A percentile compares a stretch with the other conserved stretches of the same genome.
phyloP scores from a whole-genome alignment of 2,797 vertebrate genomes.

The Dipus sagitta region DNA sequence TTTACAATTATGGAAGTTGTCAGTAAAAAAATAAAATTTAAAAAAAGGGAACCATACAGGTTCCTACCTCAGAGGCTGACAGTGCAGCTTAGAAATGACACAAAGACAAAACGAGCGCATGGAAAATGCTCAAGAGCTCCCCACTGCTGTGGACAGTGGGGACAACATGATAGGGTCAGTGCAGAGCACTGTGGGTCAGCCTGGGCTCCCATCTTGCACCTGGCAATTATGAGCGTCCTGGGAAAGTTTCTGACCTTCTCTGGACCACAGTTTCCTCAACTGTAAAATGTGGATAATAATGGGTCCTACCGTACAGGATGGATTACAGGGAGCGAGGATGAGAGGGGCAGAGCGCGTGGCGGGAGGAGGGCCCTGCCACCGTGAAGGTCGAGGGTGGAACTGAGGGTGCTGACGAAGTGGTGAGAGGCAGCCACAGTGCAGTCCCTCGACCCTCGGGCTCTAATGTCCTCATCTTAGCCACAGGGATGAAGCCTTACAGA shows the following conservation, averaged over 20 bases:
- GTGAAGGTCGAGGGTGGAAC: background rate
- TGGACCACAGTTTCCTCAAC: background rate
- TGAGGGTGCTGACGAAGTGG: too few species aligned
- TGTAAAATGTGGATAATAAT: background rate
- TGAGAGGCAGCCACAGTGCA: accelerated
- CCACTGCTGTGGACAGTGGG: background rate
- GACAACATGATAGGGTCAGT: accelerated
- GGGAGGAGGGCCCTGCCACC: too few species aligned
- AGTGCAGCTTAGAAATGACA: background rate
- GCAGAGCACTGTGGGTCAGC: background rate
- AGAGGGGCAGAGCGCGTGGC: background rate
- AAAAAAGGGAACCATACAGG: background rate
- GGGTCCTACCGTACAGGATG: background rate
- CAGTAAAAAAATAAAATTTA: too few species aligned
- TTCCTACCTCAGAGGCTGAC: background rate
- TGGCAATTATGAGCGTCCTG: too few species aligned
- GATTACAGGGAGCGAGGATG: background rate
- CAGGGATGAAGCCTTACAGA: too few species aligned
- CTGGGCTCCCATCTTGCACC: background rate
- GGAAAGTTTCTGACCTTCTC: background rate
- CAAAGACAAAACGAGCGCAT: accelerated
- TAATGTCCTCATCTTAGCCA: background rate
- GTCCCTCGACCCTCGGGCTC: background rate
- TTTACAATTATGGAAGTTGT: too few species aligned
- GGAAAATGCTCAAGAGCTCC: background rate